Conservation (phyloP, 2,113 vertebrate species). For the Thamnophis sirtalis region DNA sequence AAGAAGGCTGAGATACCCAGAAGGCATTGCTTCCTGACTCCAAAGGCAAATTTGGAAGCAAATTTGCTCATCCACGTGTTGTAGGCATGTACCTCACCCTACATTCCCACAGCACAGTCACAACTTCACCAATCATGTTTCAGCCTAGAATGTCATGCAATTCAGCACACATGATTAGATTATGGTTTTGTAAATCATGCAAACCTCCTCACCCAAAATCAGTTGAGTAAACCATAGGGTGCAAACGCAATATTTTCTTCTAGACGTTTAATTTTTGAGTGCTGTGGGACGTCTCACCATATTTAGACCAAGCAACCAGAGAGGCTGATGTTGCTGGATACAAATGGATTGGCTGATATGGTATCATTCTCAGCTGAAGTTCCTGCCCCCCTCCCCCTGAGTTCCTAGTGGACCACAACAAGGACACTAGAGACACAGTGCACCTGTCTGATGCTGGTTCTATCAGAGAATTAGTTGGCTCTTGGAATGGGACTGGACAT, state of each 20-base stretch:
- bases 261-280: background rate
- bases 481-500: background rate
- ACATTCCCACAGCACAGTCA: background rate
- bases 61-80: background rate
- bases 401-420: background rate
- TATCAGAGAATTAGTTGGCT: background rate
- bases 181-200: background rate
- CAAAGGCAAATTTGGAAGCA: background rate
- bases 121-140: background rate
- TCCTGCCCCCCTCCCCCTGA: background rate
- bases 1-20: background rate
- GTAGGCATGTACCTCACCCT: background rate
- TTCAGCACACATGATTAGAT: background rate
- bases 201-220: background rate
- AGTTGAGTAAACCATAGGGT: background rate
- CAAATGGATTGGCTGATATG: background rate
- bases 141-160: background rate
- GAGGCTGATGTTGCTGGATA: background rate
- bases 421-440: background rate
- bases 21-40: background rate
- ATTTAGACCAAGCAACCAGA: background rate
- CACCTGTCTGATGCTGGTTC: too few species aligned
- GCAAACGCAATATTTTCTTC: background rate
- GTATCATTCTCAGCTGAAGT: background rate
- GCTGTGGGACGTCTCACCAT: background rate